Conservation (phyloP, 2,113 vertebrate species). For the Emydocephalus ijimae region DNA sequence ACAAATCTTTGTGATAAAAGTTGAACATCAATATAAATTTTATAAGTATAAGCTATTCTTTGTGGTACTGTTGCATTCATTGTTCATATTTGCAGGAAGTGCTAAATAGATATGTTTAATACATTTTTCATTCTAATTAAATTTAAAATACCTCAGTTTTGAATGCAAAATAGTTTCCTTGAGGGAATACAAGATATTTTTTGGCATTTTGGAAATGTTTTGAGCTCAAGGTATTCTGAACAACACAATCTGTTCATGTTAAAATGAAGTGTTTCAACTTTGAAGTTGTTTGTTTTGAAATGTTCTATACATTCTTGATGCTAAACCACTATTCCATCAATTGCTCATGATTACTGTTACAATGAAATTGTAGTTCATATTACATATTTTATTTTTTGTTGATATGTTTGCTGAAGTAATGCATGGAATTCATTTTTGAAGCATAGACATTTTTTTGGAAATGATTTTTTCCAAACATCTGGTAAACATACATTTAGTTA, state of each 20-base stretch:
- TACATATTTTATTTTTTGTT: neutral
- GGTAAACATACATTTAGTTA: neutral
- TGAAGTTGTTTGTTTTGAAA: neutral
- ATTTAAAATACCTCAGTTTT: neutral
- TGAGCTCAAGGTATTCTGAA: neutral
- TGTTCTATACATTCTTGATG: neutral
- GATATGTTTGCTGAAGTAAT: neutral
- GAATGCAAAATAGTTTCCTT: neutral
- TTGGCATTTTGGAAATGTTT: neutral
- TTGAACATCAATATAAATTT: neutral
- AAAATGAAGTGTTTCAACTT: neutral
- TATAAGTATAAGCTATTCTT: neutral
- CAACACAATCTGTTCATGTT: neutral
- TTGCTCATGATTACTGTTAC: neutral
- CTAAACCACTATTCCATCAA: neutral
- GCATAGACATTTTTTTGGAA: neutral
- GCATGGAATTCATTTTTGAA: neutral
- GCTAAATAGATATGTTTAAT: neutral
- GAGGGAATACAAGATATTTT: neutral
- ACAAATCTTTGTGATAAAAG: neutral
- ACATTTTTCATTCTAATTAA: neutral
- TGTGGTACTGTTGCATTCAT: neutral
- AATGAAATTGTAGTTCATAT: neutral
- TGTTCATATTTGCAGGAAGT: neutral
- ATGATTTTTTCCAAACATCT: neutral